Evolutionary conservation across 1,140 invertebrate species (phyloP), one percentile per base, ranked within the genome.

Genomic region (Drosophila sturtevanti): DNA sequence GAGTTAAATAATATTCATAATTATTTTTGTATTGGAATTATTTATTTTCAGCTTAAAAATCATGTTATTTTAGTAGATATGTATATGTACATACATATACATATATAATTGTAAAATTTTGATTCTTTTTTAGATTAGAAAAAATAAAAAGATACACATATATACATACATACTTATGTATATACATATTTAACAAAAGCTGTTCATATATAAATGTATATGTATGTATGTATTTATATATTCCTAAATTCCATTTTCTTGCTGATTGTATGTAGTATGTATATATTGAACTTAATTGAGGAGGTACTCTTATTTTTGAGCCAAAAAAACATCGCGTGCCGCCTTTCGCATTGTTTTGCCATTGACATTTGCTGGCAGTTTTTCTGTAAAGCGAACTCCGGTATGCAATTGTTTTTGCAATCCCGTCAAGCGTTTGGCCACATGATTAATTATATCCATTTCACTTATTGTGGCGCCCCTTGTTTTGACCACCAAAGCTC

Each of bases 331-430:
- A 72, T 92, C 77, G 59, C 90, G 92, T 2, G 93, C 82, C 22
- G 92, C 79, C 60, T 92, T 93, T 60, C 94, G 91, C 24, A 94
- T 91, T 6, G 95, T 93, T 92, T 96, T 96, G 2, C 95, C 95
- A 4, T 93, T 93, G 0, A 93, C 85, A 18, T 95, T 95, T 77
- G 93, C 92, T 0, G 95, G 95, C 78, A 96, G 92, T 64, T 92
- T 90, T n/a, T 94, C 91, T 2, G 95, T 61, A 81, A 95, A 94
- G 72, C 93, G 91, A 0, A 95, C 93, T 0, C 94, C 94, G 14
- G 93, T 94, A 66, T 93, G 89, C 0, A 95, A 90, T 61, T 93
- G 93, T 68, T 94, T 93, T 27, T 90, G 79, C 9, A 91, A 75
- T 2, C 92, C 92, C 4, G 93, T 75, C 67, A 93, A 59, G 3